These are phyloP conservation scores for Delphinapterus leucas DNA, from an alignment of 2,113 vertebrate genomes.

Conservation along the genomic window DNA sequence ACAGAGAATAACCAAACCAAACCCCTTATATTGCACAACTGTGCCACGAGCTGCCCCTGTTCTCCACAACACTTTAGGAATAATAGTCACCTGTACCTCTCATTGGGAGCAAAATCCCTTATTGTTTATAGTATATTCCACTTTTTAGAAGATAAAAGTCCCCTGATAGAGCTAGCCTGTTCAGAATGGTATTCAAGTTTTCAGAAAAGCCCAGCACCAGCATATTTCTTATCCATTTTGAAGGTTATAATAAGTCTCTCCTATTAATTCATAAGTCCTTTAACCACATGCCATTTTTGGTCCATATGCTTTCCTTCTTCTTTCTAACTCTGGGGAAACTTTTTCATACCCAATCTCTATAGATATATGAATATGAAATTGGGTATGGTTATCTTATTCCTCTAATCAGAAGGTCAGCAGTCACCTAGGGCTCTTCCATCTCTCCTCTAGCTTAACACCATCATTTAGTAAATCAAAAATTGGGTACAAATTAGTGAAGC, in stretches of 20 bases:
- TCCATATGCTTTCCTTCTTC: constrained; percentile 62
- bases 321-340: neutral
- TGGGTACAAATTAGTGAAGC: constrained; percentile 74
- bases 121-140: neutral
- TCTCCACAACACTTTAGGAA: no score
- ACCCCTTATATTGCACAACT: no score
- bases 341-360: constrained; percentile 55
- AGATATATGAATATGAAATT: constrained; percentile 76
- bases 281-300: constrained; percentile 15
- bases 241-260: constrained; percentile 47
- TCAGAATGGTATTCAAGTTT: neutral
- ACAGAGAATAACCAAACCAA: neutral
- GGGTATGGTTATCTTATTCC: constrained; percentile 64
- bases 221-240: constrained; percentile 20
- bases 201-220: neutral
- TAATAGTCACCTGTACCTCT: neutral
- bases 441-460: constrained; percentile 66
- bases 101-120: neutral
- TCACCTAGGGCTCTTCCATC: constrained; percentile 77
- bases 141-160: neutral
- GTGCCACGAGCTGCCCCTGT: neutral
- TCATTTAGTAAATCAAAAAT: constrained; percentile 79
- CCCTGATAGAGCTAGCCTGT: neutral
- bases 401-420: constrained; percentile 75
- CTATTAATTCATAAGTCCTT: neutral